Evolutionary conservation across 2,888 invertebrate genomes (phyloP), one percentile per base, ranked within the genome.

Genomic region (Neoscelio sp.): DNA sequence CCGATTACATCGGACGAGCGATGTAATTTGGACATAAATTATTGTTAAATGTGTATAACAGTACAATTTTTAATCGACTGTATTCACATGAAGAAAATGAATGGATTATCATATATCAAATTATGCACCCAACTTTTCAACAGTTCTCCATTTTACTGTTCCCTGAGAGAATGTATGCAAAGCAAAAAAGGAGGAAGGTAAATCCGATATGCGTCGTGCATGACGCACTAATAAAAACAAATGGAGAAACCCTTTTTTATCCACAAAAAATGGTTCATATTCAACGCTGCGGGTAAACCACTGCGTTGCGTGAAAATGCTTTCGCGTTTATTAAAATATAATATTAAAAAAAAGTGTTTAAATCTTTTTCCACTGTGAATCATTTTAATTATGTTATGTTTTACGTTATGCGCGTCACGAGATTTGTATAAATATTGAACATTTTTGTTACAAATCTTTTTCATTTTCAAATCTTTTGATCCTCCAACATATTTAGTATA

Each of bases 141-240:
- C 46, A 62, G 44, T 64, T 64, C 38, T 26, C 56, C 54, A 54
- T 64, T 64, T 64, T 20, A 35, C 42, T 28, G 44, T 52, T 71
- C 64, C 56, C 56, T 54, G 28, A 13, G 73, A 56, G 64, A 56
- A 52, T 64, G 40, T 64, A 64, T 44, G 56, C 56, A 62, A 30
- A 48, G 30, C 23, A 44, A 52, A 71, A 48, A 58, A 23, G 54
- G 20, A 64, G 64, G 35, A 50, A 56, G 50, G 50, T 65, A 65
- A 74, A 74, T 74, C 74, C 74, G 74, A 74, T 74, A 65, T 54
- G 64, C 56, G 54, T 64, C 73, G 62, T 74, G 74, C 74, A 65
- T 56, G 74, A 65, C 58, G 65, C 65, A 58, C 65, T 74, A 65
- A 74, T 74, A 74, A 74, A 74, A 58, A 74, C 74, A 65, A 65